Base-by-base conservation (phyloP, 2,888 invertebrate genomes). In the Eupithecia centaureata region DNA sequence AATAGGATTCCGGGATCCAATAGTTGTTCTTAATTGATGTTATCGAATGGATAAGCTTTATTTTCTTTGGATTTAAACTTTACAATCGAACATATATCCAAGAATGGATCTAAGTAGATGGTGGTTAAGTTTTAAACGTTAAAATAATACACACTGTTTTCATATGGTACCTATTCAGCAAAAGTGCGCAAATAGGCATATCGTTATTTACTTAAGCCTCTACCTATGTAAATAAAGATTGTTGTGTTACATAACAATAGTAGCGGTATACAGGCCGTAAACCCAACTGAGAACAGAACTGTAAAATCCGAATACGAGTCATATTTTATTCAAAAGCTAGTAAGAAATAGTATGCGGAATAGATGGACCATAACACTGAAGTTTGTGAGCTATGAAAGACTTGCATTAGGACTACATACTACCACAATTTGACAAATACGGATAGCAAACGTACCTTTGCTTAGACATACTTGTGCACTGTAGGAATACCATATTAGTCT, bases 221-320 rank as follows among this genome's bases (percentile, higher is more conserved):
- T 25, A 51, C 51, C 52, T 52, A 27, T 15, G 58, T 70, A 70
- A 61, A 64, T 62, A 63, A 60, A 59, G 28, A 13, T 56, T 60
- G 15, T 51, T 61, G 54, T 54, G 47, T 67, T 63, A 67, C 68
- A 66, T 68, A 54, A 72, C 60, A 47, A 47, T 47, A 47, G 42
- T 4, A 18, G 22, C 18, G 25, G 32, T 28, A 47, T 33, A 5
- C 10, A 18, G 22, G 30, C 13, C 13, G 33, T 25, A 25, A 57
- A 58, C 22, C 22, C 1, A 22, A 47, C 22, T 22, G 22, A 12
- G 47, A 35, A 15, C 15, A 35, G 35, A 47, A 22, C 47, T 22
- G 47, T 22, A 22, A 22, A 18, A 42, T 18, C n/a, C n/a, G 38
- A 38, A n/a, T n/a, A 2, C 1, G 38, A n/a, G 2, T n/a, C n/a